Percentiles rank a stretch among this genome's conserved stretches.
phyloP scores from a whole-genome alignment of 2,888 invertebrate genomes.

The Linnaemya vulpina region DNA sequence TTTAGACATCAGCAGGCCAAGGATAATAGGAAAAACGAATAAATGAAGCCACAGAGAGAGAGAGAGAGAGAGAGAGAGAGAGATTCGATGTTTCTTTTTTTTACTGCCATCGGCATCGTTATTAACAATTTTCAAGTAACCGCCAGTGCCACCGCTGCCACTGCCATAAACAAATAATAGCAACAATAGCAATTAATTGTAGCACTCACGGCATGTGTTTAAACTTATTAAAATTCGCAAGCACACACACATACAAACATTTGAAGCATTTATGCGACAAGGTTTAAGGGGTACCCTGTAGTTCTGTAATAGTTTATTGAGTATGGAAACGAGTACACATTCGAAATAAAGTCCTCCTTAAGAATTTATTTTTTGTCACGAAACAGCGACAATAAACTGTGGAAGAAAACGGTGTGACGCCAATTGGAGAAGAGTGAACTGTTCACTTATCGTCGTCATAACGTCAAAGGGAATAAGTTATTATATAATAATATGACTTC shows the following conservation, averaged over 20 bases:
- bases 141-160: conserved; percentile 13
- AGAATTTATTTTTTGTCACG: no score
- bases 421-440: no score
- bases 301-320: background rate
- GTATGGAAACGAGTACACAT: no score
- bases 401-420: no score
- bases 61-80: no score
- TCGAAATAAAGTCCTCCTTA: no score
- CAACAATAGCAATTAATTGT: background rate
- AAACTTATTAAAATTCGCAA: conserved; percentile 37
- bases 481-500: no score
- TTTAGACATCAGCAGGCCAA: conserved; percentile 62
- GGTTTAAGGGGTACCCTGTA: background rate
- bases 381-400: no score
- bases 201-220: conserved; percentile 7
- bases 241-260: background rate
- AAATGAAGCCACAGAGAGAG: conserved; percentile 38
- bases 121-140: conserved; percentile 28
- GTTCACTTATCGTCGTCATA: no score
- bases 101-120: conserved; percentile 56
- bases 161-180: conserved; percentile 16
- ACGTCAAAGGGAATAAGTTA: no score
- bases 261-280: background rate
- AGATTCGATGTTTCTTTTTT: conserved; percentile 40
- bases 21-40: conserved; percentile 46